Percentiles rank a stretch among this genome's conserved stretches.
Conservation (phyloP, 2,888 invertebrate genomes). For the Anaspis maculata region DNA sequence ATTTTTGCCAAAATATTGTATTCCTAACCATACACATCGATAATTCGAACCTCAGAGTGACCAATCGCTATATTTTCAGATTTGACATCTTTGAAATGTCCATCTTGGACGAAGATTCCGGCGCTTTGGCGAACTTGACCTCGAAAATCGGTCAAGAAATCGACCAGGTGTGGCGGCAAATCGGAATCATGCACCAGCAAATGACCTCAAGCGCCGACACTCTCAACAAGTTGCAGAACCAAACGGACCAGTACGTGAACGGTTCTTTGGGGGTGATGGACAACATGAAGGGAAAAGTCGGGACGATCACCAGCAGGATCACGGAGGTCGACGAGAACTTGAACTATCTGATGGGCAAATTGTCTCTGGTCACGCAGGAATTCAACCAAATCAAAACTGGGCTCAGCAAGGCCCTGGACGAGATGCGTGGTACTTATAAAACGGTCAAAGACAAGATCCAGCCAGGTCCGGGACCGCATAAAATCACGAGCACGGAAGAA, state of each 20-base stretch:
- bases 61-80: constrained; percentile 40
- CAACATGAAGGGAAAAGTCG: constrained; percentile 71
- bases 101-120: constrained; percentile 64
- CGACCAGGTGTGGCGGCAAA: constrained; percentile 82
- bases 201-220: constrained; percentile 66
- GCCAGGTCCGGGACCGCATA: constrained; percentile 54
- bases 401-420: constrained; percentile 62
- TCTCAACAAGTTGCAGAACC: constrained; percentile 67
- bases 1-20: too few species aligned
- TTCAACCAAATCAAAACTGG: constrained; percentile 74
- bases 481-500: constrained; percentile 34
- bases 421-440: constrained; percentile 58
- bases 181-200: constrained; percentile 81
- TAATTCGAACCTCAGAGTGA: constrained; percentile 1
- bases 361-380: constrained; percentile 76
- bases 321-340: constrained; percentile 71
- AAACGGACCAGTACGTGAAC: constrained; percentile 72
- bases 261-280: constrained; percentile 69
- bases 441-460: constrained; percentile 50
- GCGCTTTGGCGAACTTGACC: constrained; percentile 64
- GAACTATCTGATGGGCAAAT: constrained; percentile 70
- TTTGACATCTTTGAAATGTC: constrained; percentile 63
- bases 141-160: constrained; percentile 71
- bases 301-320: constrained; percentile 68
- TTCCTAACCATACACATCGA: not conserved